Evolutionary conservation across 2,797 vertebrate genomes (phyloP).

Genomic region (Mormyrops boulengeri): DNA sequence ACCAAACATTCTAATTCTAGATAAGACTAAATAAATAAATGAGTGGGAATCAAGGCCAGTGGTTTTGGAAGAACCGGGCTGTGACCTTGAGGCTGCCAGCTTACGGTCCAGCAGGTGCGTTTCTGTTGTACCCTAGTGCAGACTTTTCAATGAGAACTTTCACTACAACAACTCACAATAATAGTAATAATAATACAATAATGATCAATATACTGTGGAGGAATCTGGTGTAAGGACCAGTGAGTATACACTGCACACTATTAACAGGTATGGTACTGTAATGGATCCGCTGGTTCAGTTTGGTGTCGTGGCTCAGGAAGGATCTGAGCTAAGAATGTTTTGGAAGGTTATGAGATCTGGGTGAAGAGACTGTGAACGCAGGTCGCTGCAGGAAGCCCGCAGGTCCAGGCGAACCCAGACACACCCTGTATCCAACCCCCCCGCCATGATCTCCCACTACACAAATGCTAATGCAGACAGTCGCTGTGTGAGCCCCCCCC

Average conservation of each 20-base stretch:
- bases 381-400: neutral
- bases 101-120: neutral
- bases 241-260: neutral
- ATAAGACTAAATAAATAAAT: conserved; percentile 3
- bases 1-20: neutral
- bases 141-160: neutral
- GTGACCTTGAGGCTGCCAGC: neutral
- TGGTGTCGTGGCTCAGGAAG: neutral
- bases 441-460: neutral
- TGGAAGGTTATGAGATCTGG: neutral
- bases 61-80: neutral
- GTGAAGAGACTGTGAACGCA: neutral
- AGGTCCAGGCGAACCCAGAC: neutral
- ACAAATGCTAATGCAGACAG: neutral
- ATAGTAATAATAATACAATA: neutral
- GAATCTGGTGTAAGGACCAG: neutral
- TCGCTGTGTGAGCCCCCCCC: neutral
- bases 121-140: neutral
- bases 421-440: neutral
- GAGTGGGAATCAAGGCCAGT: neutral
- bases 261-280: neutral
- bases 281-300: neutral
- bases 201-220: neutral
- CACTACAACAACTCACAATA: neutral
- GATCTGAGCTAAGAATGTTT: neutral